These are phyloP conservation scores for Monochamus saltuarius DNA, from an alignment of 1,140 invertebrate species.

Conservation along the genomic window DNA sequence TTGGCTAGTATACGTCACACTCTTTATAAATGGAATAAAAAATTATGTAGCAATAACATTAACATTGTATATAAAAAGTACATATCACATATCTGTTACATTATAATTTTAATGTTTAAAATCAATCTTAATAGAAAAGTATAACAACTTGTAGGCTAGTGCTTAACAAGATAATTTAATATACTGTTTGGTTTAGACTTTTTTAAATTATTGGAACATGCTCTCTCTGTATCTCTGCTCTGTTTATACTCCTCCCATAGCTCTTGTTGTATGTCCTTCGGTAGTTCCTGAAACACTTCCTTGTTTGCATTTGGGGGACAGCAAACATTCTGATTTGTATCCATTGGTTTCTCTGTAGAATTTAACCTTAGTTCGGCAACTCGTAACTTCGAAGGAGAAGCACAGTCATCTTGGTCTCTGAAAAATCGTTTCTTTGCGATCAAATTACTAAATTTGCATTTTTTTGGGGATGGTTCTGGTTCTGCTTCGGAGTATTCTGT, in stretches of 20 bases:
- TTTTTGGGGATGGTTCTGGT: constrained; percentile 70
- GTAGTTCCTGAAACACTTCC: constrained; percentile 62
- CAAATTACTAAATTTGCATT: constrained; percentile 57
- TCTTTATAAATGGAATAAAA: not conserved
- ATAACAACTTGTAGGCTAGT: constrained; percentile 29
- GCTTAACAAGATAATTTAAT: constrained; percentile 65
- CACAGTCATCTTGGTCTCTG: constrained; percentile 54
- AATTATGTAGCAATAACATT: not conserved
- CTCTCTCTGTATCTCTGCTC: constrained; percentile 20
- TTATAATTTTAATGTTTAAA: not conserved
- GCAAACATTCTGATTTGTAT: constrained; percentile 36
- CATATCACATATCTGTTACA: not conserved
- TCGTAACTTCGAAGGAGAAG: constrained; percentile 61
- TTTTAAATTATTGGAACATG: constrained; percentile 46
- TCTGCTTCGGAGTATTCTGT: constrained; percentile 56
- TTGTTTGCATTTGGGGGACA: constrained; percentile 62
- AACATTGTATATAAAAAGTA: not conserved
- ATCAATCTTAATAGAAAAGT: not conserved
- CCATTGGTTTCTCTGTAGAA: constrained; percentile 57
- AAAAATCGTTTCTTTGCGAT: constrained; percentile 54
- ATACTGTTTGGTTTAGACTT: constrained; percentile 57
- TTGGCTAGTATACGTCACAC: not conserved
- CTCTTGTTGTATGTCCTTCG: constrained; percentile 62
- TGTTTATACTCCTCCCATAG: constrained; percentile 61
- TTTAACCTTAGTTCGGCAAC: constrained; percentile 63